phyloP scores from a whole-genome alignment of 2,113 vertebrate species.

The Apeltes quadracus region DNA sequence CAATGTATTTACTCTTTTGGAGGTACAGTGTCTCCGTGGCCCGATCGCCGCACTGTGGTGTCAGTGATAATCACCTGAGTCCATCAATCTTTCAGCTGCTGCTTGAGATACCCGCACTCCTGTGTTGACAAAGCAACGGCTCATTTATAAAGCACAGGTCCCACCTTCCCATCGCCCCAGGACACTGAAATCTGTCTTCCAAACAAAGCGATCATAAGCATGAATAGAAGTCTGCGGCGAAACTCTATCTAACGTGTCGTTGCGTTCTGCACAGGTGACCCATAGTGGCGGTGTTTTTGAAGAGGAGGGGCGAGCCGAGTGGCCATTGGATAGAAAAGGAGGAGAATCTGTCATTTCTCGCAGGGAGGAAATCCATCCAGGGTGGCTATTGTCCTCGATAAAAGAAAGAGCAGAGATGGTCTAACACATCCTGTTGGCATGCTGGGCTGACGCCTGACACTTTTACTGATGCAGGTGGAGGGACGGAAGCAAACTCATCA shows the following conservation, averaged over 20 bases:
- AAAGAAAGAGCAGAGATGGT: constrained; percentile 68
- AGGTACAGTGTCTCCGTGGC: constrained; percentile 42
- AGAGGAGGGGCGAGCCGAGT: constrained; percentile 63
- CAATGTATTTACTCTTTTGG: constrained; percentile 13
- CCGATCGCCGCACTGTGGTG: constrained; percentile 38
- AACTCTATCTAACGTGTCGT: constrained; percentile 72
- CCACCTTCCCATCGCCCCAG: constrained; percentile 69
- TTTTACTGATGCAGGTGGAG: constrained; percentile 69
- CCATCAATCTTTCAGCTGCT: constrained; percentile 69
- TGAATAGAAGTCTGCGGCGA: constrained; percentile 74
- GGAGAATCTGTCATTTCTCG: constrained; percentile 77
- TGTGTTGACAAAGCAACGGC: constrained; percentile 74
- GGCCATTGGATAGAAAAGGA: constrained; percentile 65
- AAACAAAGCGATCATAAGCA: constrained; percentile 76
- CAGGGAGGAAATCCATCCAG: constrained; percentile 69
- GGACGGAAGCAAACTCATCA: constrained; percentile 61
- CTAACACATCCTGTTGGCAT: constrained; percentile 78
- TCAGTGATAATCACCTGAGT: constrained; percentile 71
- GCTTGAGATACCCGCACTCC: constrained; percentile 70
- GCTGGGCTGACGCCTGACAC: constrained; percentile 65
- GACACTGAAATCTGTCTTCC: constrained; percentile 68
- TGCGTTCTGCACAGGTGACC: constrained; percentile 75
- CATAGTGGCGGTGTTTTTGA: constrained; percentile 69
- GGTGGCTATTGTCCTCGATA: constrained; percentile 68
- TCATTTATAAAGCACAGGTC: constrained; percentile 73